A percentile compares a stretch with the other conserved stretches of the same genome.
phyloP scores from a whole-genome alignment of 2,888 invertebrate genomes.

The Ichneumoninae sp. region DNA sequence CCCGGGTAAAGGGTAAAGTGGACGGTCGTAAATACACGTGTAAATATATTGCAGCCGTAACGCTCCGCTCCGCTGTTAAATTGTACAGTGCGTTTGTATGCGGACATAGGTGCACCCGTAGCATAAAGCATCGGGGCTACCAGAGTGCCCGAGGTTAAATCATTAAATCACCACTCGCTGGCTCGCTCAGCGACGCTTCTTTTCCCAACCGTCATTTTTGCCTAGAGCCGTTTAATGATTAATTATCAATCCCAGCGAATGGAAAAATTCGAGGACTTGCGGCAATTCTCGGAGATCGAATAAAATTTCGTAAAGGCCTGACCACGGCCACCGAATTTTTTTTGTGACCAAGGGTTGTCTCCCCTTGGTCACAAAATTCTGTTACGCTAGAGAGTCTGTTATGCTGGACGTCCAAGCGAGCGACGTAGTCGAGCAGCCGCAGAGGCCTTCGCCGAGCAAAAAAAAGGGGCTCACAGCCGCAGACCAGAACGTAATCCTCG shows the following conservation, averaged over 20 bases:
- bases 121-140: conserved; percentile 43
- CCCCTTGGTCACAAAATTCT: no score
- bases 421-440: conserved; percentile 10
- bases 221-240: not conserved
- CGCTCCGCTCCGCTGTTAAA: conserved; percentile 76
- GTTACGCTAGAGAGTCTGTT: not conserved
- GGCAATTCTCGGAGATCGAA: conserved; percentile 1
- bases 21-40: conserved; percentile 81
- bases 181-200: conserved; percentile 33
- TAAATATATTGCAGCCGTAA: conserved; percentile 82
- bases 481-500: conserved; percentile 74
- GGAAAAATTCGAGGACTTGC: conserved; percentile 14
- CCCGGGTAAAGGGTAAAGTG: conserved; percentile 72
- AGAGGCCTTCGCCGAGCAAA: conserved; percentile 34
- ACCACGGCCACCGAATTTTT: conserved; percentile 63
- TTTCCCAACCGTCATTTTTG: conserved; percentile 16
- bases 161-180: conserved; percentile 75
- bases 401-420: not conserved
- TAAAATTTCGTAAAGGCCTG: conserved; percentile 70
- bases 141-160: conserved; percentile 73
- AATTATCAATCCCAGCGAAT: conserved; percentile 3
- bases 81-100: conserved; percentile 69
- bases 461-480: conserved; percentile 68
- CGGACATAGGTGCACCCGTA: conserved; percentile 59
- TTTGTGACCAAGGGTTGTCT: conserved; percentile 45